Conservation (phyloP, 2,113 vertebrate species). For the Misgurnus mizolepis region DNA sequence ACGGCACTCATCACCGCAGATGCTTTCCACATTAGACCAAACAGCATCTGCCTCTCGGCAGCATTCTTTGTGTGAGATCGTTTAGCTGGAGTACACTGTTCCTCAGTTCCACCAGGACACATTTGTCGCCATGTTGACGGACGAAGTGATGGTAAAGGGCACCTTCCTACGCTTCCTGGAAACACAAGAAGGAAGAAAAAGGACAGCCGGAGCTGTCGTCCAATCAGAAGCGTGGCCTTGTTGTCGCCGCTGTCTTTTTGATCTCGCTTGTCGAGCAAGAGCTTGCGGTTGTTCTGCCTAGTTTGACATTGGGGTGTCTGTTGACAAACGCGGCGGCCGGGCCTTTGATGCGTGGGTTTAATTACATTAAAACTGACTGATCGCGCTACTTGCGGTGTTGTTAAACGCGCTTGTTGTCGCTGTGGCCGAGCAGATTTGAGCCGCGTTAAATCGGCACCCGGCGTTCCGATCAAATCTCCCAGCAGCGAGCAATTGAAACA, state of each 20-base stretch:
- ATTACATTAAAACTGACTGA: constrained; percentile 60
- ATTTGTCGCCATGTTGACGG: constrained; percentile 68
- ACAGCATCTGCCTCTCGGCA: constrained; percentile 43
- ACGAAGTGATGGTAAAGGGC: constrained; percentile 66
- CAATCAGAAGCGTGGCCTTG: constrained; percentile 62
- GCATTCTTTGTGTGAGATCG: constrained; percentile 29
- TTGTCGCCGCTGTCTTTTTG: constrained; percentile 60
- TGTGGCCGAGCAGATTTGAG: constrained; percentile 15
- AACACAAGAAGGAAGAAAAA: constrained; percentile 54
- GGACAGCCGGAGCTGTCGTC: constrained; percentile 50
- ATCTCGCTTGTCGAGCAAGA: constrained; percentile 61
- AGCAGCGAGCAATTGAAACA: constrained; percentile 20
- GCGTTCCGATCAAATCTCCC: constrained; percentile 23
- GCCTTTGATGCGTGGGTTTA: constrained; percentile 60
- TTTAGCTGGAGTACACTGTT: background rate
- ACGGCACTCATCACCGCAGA: constrained; percentile 55
- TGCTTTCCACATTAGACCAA: constrained; percentile 49
- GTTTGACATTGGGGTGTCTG: constrained; percentile 57
- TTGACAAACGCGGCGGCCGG: constrained; percentile 58
- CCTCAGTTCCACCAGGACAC: constrained; percentile 11
- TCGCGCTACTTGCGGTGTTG: constrained; percentile 41
- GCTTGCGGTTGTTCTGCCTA: constrained; percentile 56
- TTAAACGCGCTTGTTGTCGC: constrained; percentile 55
- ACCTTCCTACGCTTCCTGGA: constrained; percentile 41
- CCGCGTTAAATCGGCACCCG: constrained; percentile 16